These are phyloP conservation scores for Polypterus senegalus DNA, from an alignment of 2,113 vertebrate species.

Conservation along the genomic window DNA sequence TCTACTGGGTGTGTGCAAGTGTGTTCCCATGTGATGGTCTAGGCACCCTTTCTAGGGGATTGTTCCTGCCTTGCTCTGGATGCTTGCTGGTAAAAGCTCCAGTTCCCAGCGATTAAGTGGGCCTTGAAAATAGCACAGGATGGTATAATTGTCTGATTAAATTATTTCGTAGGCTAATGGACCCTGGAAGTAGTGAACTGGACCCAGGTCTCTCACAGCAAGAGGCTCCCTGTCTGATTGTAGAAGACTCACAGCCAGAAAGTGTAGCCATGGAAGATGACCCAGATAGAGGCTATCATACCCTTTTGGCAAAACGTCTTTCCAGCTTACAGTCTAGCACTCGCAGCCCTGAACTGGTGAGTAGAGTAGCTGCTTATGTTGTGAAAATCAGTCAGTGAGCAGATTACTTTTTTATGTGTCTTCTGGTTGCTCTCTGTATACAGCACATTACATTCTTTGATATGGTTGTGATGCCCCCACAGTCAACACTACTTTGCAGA, in stretches of 20 bases:
- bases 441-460: no score
- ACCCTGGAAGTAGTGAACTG: conserved; percentile 58
- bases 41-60: conserved; percentile 1
- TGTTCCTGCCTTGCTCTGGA: neutral
- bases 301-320: conserved; percentile 51
- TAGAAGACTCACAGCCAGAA: conserved; percentile 84
- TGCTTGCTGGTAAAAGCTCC: no score
- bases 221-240: conserved; percentile 70
- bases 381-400: no score
- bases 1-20: neutral
- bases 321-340: conserved; percentile 54
- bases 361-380: conserved; percentile 1
- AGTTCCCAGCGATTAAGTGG: no score
- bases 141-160: no score
- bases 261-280: conserved; percentile 60
- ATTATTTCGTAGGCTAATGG: conserved; percentile 47
- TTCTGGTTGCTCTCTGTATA: no score
- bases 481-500: no score
- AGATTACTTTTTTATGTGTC: no score
- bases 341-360: conserved; percentile 71
- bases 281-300: conserved; percentile 58
- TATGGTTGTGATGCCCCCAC: no score
- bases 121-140: no score
- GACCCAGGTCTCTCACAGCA: conserved; percentile 71
- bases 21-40: conserved; percentile 15